Evolutionary conservation across 2,113 vertebrate species (phyloP).

Genomic region (Neogale vison): DNA sequence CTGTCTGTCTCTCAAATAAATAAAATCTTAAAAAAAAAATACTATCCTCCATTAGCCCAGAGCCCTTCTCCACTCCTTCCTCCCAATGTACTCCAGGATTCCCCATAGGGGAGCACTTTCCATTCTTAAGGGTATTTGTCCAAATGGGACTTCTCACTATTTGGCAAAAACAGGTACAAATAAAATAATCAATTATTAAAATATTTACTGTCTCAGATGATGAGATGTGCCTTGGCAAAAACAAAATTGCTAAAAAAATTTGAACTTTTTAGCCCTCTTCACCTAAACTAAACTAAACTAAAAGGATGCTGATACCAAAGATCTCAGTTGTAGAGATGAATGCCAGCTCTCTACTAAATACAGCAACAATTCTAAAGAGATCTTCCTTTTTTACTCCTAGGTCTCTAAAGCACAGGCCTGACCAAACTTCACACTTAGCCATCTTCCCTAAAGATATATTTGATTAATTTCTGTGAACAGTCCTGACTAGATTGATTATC

Average conservation of each 20-base stretch:
- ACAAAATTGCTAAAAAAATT: background rate
- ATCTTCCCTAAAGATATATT: background rate
- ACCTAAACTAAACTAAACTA: background rate
- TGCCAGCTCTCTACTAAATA: background rate
- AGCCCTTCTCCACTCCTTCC: accelerated
- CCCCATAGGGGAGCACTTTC: accelerated
- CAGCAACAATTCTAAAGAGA: background rate
- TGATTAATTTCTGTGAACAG: background rate
- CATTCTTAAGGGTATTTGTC: background rate
- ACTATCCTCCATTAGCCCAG: background rate
- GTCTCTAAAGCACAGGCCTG: background rate
- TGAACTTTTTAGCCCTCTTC: background rate
- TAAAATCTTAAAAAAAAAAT: background rate
- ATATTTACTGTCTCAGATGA: too few species aligned
- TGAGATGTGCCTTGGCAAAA: background rate
- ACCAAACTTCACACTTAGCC: background rate
- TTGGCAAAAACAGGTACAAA: background rate
- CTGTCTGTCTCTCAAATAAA: background rate
- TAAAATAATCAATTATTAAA: background rate
- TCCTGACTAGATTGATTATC: background rate
- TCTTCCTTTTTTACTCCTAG: background rate
- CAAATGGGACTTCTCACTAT: background rate
- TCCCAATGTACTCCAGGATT: background rate
- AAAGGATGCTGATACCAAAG: background rate
- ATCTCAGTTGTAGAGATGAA: background rate